Evolutionary conservation across 2,113 vertebrate genomes (phyloP).

Genomic region (Tenebrosternarchus preto): DNA sequence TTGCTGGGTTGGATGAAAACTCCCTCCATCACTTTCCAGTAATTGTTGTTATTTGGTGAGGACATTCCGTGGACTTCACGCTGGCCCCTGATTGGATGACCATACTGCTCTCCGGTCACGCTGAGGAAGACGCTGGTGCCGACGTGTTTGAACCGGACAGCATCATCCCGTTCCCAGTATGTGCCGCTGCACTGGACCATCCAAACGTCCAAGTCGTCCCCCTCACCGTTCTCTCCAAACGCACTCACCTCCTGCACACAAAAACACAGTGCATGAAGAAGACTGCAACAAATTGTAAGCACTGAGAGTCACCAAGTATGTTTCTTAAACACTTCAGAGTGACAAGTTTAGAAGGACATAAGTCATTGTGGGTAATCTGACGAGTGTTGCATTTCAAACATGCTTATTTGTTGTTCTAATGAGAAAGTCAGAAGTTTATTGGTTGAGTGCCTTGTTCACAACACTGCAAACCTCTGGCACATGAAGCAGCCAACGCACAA

Average conservation of each 20-base stretch:
- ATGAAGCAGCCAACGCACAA: too few relatives aligned
- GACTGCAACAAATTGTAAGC: too few relatives aligned
- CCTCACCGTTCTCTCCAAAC: conserved; percentile 94
- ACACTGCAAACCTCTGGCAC: too few relatives aligned
- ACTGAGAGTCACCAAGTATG: too few relatives aligned
- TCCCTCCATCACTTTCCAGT: conserved; percentile 94
- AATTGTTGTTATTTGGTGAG: conserved; percentile 82
- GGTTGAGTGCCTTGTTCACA: too few relatives aligned
- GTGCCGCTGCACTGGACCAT: conserved; percentile 84
- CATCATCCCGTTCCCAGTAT: conserved; percentile 86
- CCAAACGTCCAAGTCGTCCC: conserved; percentile 94
- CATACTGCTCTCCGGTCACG: conserved; percentile 92
- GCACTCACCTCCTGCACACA: conserved; percentile 92
- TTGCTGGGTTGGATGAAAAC: conserved; percentile 90
- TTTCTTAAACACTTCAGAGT: too few relatives aligned
- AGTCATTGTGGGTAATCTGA: too few relatives aligned
- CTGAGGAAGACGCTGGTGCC: conserved; percentile 90
- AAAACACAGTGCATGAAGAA: conserved; percentile 26
- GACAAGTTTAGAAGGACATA: too few relatives aligned
- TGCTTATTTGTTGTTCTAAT: too few relatives aligned
- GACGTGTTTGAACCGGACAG: conserved; percentile 87
- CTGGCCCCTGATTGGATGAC: conserved; percentile 92
- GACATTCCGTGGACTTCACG: conserved; percentile 90
- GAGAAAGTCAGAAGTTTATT: too few relatives aligned
- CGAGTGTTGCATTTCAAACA: too few relatives aligned